Evolutionary conservation across 2,113 vertebrate species (phyloP), one percentile per base, ranked within the genome.

Genomic region (Leptocoma aspasia): DNA sequence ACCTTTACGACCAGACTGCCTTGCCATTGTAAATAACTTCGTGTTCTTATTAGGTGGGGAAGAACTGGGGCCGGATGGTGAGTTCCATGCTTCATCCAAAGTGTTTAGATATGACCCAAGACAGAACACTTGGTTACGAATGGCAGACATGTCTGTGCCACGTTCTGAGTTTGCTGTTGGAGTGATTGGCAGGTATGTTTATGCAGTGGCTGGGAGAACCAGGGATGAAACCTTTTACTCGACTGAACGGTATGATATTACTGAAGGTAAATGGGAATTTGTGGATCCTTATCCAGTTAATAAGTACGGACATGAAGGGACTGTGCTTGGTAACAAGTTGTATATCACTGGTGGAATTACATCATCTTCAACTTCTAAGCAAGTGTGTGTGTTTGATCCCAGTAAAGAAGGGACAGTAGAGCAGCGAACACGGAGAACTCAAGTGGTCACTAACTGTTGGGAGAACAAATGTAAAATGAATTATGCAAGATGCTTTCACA

Each of bases 391-490:
- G 47, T 99, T 99, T 75, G 99, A 99, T 85, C 99, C 99, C 13
- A 99, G 99, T 85, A 99, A 99, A 96, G 99, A 99, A 95, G 99
- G 98, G 12, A 97, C 98, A 24, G 96, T 98, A 44, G 98, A 99
- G 28, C 99, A 99, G 86, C 98, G 99, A 94, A 99, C 98, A 60
- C 98, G 99, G 81, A 98, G 98, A 92, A 98, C 98, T 56, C 98
- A 99, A 95, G 98, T 99, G 26, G 98, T 99, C 83, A 98, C 98
- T 96, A 99, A 98, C 98, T 99, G 99, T 96, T 99, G 99, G 99
- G 99, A 99, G 97, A 99, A 99, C 97, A 99, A 99, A 96, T 99
- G 99, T 96, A 99, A 99, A 98, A 99, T 99, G 99, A 99, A 99
- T 98, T 99, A 99, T 13, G 99, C 99, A 13, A 99, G 99, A 93